Conservation (phyloP, 2,888 invertebrate genomes). For the Saturnia japonica region DNA sequence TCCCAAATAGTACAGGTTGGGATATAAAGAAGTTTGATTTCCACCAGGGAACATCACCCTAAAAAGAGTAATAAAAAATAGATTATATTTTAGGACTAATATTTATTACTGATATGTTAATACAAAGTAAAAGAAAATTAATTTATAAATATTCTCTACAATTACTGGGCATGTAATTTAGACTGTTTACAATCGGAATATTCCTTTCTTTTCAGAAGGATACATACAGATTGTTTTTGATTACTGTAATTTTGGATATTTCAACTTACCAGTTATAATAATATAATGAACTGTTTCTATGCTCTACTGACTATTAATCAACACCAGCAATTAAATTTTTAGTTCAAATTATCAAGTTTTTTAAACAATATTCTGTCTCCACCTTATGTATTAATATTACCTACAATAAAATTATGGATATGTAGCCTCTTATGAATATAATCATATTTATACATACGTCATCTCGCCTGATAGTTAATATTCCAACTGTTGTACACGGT, state of each 20-base stretch:
- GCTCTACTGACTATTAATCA: neutral
- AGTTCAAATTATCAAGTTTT: neutral
- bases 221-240: neutral
- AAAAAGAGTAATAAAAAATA: conserved; percentile 32
- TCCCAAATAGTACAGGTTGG: conserved; percentile 97
- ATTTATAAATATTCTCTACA: neutral
- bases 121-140: neutral
- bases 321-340: neutral
- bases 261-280: no score
- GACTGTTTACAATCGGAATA: neutral
- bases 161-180: neutral
- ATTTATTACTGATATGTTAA: neutral
- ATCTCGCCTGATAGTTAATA: neutral
- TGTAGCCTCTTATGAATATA: no score
- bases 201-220: neutral
- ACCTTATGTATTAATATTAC: no score
- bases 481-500: neutral
- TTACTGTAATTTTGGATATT: no score
- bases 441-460: no score
- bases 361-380: neutral
- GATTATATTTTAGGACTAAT: neutral
- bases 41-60: conserved; percentile 96
- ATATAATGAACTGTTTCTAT: no score
- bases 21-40: conserved; percentile 98
- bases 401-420: no score